phyloP scores from a whole-genome alignment of 2,113 vertebrate genomes.

The Sylvietta virens region DNA sequence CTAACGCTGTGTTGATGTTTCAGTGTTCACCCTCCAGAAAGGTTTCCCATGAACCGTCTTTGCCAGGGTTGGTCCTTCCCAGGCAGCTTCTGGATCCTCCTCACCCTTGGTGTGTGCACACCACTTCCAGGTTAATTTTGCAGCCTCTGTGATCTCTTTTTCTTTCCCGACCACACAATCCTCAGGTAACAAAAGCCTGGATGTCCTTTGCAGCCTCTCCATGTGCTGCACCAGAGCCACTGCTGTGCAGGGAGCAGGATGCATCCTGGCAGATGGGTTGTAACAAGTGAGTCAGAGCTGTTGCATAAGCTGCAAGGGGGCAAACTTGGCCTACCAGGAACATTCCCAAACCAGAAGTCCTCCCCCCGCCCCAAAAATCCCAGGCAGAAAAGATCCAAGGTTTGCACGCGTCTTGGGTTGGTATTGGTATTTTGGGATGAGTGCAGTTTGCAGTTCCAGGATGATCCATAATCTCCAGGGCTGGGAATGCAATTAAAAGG shows the following conservation, averaged over 20 bases:
- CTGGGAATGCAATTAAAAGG: background rate
- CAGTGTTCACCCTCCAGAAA: background rate
- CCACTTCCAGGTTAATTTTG: background rate
- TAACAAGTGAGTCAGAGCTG: background rate
- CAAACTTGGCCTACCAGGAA: background rate
- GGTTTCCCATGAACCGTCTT: background rate
- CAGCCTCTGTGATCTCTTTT: fast-evolving
- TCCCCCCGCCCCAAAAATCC: background rate
- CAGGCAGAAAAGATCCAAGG: background rate
- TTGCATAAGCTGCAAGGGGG: background rate
- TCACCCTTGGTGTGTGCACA: fast-evolving
- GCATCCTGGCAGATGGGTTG: background rate
- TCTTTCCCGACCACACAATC: fast-evolving
- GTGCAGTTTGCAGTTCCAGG: background rate
- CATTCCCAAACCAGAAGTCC: background rate
- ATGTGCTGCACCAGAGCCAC: fast-evolving
- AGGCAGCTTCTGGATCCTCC: background rate
- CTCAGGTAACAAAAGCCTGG: background rate
- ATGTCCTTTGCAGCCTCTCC: fast-evolving
- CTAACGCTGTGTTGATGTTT: background rate
- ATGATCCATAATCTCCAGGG: background rate
- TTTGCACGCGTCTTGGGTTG: fast-evolving
- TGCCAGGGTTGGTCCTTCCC: background rate
- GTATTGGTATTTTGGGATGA: background rate
- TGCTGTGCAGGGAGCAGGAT: background rate